Evolutionary conservation across 1,140 invertebrate species (phyloP), one percentile per base, ranked within the genome.

Genomic region (Akabosia matsudoensis): DNA sequence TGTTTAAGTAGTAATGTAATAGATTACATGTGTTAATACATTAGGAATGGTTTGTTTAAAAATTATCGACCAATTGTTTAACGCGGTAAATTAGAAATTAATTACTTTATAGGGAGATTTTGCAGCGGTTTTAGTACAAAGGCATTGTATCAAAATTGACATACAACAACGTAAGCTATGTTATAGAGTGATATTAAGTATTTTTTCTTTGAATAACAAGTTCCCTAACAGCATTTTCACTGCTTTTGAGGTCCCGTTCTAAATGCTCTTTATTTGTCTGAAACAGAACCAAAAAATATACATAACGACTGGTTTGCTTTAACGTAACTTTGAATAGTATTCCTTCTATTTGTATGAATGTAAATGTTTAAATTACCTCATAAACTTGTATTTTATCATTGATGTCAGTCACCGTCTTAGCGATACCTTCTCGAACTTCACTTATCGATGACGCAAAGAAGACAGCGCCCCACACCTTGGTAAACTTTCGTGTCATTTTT

Each of bases 191-290:
- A n/a, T n/a, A 56, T 67, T 67, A 54, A 51, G 73, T 79, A 72
- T 74, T 78, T 31, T 90, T 90, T 73, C 88, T 87, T 75, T 90
- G 90, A 80, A 91, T 89, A 0, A 96, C 90, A 87, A 95, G 90
- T 88, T 95, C 93, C 83, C 93, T 85, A 1, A 96, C 86, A 84
- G 92, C 93, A 83, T 94, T 90, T 86, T 94, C 91, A 83, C 91
- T 92, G 80, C 94, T 92, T 85, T 93, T 93, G 67, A 95, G 86
- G 84, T 87, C 93, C 80, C 88, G 88, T 82, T 93, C 90, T 78
- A 95, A 85, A 84, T 92, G 93, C 7, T 85, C 83, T 85, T 95
- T 94, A 78, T 89, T 92, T 73, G 86, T 89, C 87, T 89, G 83
- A 74, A 87, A 86, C 56, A 79, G 77, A 79, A 74, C 81, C 72